These are phyloP conservation scores for Drosophila paranaensis DNA, from an alignment of 2,888 invertebrate species.

Conservation along the genomic window DNA sequence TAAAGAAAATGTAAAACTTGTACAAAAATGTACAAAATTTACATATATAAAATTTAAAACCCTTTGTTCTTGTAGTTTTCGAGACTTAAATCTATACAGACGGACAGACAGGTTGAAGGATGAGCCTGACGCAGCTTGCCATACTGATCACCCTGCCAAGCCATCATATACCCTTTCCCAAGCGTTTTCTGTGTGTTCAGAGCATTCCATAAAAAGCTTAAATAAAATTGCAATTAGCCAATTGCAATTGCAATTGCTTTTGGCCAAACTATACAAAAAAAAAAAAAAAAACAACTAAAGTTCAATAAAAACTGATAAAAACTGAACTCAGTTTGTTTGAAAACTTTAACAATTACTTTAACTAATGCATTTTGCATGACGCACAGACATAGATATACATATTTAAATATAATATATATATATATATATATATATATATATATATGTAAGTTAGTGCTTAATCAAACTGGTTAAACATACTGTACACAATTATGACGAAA, in stretches of 20 bases:
- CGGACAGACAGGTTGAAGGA: neutral
- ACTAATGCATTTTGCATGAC: constrained; percentile 29
- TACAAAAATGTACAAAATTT: no score
- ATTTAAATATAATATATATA: constrained; percentile 1
- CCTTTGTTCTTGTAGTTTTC: no score
- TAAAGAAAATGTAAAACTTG: no score
- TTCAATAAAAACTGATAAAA: neutral
- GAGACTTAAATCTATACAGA: neutral
- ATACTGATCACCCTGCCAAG: neutral
- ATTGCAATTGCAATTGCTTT: constrained; percentile 33
- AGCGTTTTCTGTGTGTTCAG: neutral
- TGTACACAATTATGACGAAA: constrained; percentile 60
- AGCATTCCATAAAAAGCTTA: neutral
- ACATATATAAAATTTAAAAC: no score
- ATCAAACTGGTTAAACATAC: constrained; percentile 52
- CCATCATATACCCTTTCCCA: neutral
- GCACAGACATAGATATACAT: constrained; percentile 15
- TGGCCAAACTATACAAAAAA: constrained; percentile 7
- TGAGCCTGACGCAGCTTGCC: neutral
- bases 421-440: neutral
- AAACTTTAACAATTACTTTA: constrained; percentile 37
- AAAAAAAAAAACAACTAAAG: constrained; percentile 18
- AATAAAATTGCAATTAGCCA: constrained; percentile 28
- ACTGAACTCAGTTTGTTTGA: constrained; percentile 3
- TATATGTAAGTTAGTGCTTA: constrained; percentile 10